These are phyloP conservation scores for Notamacropus eugenii DNA, from an alignment of 2,797 vertebrate genomes.

Conservation along the genomic window DNA sequence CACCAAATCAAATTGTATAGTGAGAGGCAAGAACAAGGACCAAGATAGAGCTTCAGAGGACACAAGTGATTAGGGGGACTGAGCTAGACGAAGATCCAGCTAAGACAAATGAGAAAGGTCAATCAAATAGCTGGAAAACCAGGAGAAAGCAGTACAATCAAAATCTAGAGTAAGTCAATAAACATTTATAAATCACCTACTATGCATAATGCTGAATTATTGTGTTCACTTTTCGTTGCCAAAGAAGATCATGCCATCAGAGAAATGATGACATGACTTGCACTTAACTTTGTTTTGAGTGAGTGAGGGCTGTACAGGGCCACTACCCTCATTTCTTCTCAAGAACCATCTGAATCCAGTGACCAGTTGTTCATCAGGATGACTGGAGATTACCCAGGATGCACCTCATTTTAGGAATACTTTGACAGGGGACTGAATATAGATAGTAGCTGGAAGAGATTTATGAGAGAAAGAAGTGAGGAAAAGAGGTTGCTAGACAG, in stretches of 20 bases:
- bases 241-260: no score
- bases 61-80: not conserved
- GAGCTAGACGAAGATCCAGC: not conserved
- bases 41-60: not conserved
- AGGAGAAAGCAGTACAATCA: no score
- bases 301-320: no score
- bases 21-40: not conserved
- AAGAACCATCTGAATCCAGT: no score
- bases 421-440: not conserved
- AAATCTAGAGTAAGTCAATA: not conserved
- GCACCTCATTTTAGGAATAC: not conserved
- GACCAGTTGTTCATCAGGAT: no score
- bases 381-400: no score
- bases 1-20: not conserved
- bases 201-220: no score
- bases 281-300: no score
- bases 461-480: not conserved
- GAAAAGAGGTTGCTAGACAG: not conserved
- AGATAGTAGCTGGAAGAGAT: not conserved
- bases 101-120: not conserved
- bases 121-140: not conserved
- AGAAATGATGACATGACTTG: no score
- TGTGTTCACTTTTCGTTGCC: no score
- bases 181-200: not conserved
- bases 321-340: no score